Evolutionary conservation across 1,140 invertebrate species (phyloP).

Genomic region (Megalopta genalis): DNA sequence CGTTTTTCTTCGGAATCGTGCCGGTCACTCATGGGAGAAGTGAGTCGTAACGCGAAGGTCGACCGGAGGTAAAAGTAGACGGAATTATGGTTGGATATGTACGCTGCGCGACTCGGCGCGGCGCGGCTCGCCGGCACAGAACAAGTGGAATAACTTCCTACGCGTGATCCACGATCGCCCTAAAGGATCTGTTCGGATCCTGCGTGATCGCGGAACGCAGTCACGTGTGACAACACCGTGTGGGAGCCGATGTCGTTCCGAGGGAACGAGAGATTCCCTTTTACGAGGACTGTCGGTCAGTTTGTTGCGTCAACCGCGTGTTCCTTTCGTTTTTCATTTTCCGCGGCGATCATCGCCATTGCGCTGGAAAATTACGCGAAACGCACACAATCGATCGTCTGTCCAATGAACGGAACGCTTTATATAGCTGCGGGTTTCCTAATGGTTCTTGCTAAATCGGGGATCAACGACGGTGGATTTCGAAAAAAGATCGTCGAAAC

Average conservation of each 20-base stretch:
- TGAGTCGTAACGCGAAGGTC: too few relatives aligned
- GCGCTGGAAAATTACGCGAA: too few relatives aligned
- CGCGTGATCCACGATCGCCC: slow-evolving; percentile 32
- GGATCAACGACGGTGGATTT: too few relatives aligned
- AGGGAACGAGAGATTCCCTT: slow-evolving; percentile 21
- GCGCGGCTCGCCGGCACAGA: too few relatives aligned
- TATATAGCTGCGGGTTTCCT: too few relatives aligned
- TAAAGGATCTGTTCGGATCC: slow-evolving; percentile 5
- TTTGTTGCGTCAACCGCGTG: slow-evolving; percentile 8
- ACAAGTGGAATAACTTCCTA: slow-evolving; percentile 53
- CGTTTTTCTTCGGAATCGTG: too few relatives aligned
- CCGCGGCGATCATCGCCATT: too few relatives aligned
- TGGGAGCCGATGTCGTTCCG: slow-evolving; percentile 7
- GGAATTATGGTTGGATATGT: not conserved
- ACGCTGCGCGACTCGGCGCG: not conserved
- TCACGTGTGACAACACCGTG: slow-evolving; percentile 19
- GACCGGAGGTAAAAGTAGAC: slow-evolving; percentile 49
- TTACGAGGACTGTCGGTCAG: not conserved
- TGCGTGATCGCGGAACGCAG: slow-evolving; percentile 19
- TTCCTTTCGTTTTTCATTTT: slow-evolving; percentile 1
- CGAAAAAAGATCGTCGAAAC: too few relatives aligned
- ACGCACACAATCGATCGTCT: too few relatives aligned
- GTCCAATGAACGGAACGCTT: too few relatives aligned
- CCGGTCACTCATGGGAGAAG: too few relatives aligned
- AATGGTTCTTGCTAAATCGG: too few relatives aligned